A percentile compares a stretch with the other conserved stretches of the same genome.
Evolutionary conservation across 2,888 invertebrate species (phyloP).

Genomic region (Charanyca ferruginea): DNA sequence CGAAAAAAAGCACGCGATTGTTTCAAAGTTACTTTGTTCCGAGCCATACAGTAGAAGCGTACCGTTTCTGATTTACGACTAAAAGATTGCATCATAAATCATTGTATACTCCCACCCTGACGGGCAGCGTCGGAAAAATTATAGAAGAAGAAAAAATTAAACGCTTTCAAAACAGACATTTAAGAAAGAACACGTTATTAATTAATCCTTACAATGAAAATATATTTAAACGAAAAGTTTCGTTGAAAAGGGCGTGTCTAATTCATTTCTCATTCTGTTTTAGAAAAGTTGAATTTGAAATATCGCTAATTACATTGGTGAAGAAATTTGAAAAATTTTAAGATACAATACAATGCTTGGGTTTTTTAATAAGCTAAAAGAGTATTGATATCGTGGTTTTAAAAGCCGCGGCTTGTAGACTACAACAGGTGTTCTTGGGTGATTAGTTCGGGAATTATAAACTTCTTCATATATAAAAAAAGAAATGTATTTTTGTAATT

Average conservation of each 20-base stretch:
- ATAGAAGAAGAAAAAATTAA: conserved; percentile 74
- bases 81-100: conserved; percentile 88
- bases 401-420: not conserved
- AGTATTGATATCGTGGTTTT: not conserved
- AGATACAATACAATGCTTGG: not conserved
- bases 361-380: not conserved
- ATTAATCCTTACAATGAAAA: conserved; percentile 78
- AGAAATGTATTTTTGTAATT: no score
- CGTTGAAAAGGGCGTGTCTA: conserved; percentile 27
- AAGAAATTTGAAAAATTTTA: conserved; percentile 14
- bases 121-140: conserved; percentile 75
- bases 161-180: conserved; percentile 72
- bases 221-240: conserved; percentile 66
- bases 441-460: conserved; percentile 12
- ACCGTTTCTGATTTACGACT: conserved; percentile 86
- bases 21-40: conserved; percentile 73
- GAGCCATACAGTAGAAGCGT: conserved; percentile 66
- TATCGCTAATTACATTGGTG: conserved; percentile 37
- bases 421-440: conserved; percentile 8
- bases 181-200: conserved; percentile 75
- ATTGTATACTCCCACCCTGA: conserved; percentile 70
- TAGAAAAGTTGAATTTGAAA: conserved; percentile 33
- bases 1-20: conserved; percentile 69
- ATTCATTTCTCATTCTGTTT: conserved; percentile 35
- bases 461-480: no score